A percentile compares a stretch with the other conserved stretches of the same genome.
phyloP scores from a whole-genome alignment of 2,113 vertebrate species.

The Zeus faber region DNA sequence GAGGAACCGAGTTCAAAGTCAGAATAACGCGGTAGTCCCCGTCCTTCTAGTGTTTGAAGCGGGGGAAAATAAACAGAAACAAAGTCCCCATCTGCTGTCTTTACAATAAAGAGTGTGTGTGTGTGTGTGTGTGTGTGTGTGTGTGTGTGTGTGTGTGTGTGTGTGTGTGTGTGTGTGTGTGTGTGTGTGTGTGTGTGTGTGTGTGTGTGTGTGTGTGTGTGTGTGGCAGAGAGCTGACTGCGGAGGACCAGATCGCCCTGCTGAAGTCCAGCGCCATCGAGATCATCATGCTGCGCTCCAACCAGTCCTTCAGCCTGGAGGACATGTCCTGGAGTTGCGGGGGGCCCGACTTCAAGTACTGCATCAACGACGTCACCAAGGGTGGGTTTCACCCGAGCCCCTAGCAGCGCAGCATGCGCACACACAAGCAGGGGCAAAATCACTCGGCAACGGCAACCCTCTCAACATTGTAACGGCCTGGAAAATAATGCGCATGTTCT shows the following conservation, averaged over 20 bases:
- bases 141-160: background rate
- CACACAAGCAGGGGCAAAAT: background rate
- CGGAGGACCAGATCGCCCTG: slow-evolving; percentile 95
- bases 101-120: background rate
- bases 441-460: too few relatives aligned
- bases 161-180: background rate
- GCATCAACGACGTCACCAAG: slow-evolving; percentile 84
- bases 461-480: too few relatives aligned
- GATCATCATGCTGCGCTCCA: slow-evolving; percentile 97
- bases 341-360: slow-evolving; percentile 88
- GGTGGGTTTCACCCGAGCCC: slow-evolving; percentile 65
- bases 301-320: slow-evolving; percentile 92
- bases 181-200: slow-evolving; percentile 2
- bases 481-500: too few relatives aligned
- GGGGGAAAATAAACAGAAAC: background rate
- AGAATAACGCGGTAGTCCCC: too few relatives aligned
- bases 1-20: too few relatives aligned
- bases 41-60: too few relatives aligned
- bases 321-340: slow-evolving; percentile 97
- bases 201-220: slow-evolving; percentile 12
- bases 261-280: slow-evolving; percentile 97
- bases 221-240: slow-evolving; percentile 80
- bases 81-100: too few relatives aligned
- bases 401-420: background rate
- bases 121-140: background rate